These are phyloP conservation scores for Mirza zaza DNA, from an alignment of 2,113 vertebrate species.

Conservation along the genomic window DNA sequence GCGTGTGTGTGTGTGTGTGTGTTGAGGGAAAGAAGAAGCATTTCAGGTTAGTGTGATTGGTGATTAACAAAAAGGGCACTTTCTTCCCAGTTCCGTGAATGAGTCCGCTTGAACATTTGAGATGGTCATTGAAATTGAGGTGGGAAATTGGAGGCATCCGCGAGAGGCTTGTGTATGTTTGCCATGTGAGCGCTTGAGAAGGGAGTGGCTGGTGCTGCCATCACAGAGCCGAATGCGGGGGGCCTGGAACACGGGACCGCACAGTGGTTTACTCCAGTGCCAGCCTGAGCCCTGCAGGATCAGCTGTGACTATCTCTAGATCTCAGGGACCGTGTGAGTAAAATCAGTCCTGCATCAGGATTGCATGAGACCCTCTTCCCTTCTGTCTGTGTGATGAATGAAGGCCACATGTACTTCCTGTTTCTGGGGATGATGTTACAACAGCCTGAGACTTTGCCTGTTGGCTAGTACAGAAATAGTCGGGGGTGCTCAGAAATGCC, in stretches of 20 bases:
- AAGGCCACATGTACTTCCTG: neutral
- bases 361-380: neutral
- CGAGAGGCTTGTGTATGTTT: neutral
- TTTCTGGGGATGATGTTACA: neutral
- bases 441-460: neutral
- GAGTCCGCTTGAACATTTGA: constrained; percentile 4
- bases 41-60: neutral
- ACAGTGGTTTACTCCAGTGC: neutral
- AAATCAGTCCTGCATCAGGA: neutral
- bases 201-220: neutral
- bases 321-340: neutral
- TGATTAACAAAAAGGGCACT: neutral
- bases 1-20: neutral
- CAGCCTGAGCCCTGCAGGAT: neutral
- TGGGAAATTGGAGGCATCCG: neutral
- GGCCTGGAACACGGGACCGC: neutral
- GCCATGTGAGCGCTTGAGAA: neutral
- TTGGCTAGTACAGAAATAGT: neutral
- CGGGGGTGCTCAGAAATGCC: neutral
- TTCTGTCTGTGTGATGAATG: neutral
- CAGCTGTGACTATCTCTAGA: neutral
- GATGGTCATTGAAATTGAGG: neutral
- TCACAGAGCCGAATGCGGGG: neutral
- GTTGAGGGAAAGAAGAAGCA: neutral
- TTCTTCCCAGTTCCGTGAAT: neutral